Percentiles rank a stretch among this genome's conserved stretches.
These are phyloP conservation scores for Arrhamphus sclerolepis DNA, from an alignment of 2,797 vertebrate genomes.

Conservation along the genomic window DNA sequence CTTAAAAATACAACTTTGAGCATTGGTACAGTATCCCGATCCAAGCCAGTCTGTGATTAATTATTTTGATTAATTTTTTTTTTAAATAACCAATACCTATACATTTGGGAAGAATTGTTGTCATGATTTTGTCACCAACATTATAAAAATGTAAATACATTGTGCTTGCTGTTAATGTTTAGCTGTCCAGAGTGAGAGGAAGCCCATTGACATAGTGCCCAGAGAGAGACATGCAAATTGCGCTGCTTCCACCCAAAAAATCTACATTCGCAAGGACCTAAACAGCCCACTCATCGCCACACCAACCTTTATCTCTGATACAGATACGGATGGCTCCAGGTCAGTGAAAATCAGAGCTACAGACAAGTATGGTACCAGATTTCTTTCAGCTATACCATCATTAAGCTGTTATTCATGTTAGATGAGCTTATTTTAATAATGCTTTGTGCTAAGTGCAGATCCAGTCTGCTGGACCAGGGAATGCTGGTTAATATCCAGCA, in stretches of 20 bases:
- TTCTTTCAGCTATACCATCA: neutral
- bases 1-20: too few relatives aligned
- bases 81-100: too few relatives aligned
- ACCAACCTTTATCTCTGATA: slow-evolving; percentile 95
- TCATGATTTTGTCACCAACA: neutral
- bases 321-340: slow-evolving; percentile 93
- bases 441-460: slow-evolving; percentile 63
- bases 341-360: slow-evolving; percentile 59
- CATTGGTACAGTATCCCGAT: too few relatives aligned
- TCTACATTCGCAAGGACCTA: slow-evolving; percentile 97
- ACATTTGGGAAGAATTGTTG: neutral
- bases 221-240: slow-evolving; percentile 97
- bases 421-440: slow-evolving; percentile 10
- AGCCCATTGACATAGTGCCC: slow-evolving; percentile 92
- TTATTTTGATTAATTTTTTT: too few relatives aligned
- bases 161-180: slow-evolving; percentile 25
- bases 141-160: neutral
- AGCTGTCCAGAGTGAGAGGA: slow-evolving; percentile 99
- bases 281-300: slow-evolving; percentile 96
- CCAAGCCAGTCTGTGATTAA: too few relatives aligned
- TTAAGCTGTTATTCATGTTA: slow-evolving; percentile 2
- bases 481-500: slow-evolving; percentile 99
- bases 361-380: neutral
- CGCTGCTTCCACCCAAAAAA: slow-evolving; percentile 97
- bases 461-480: slow-evolving; percentile 92